Base-by-base conservation (phyloP, 2,113 vertebrate species). In the Larimichthys polyactis region DNA sequence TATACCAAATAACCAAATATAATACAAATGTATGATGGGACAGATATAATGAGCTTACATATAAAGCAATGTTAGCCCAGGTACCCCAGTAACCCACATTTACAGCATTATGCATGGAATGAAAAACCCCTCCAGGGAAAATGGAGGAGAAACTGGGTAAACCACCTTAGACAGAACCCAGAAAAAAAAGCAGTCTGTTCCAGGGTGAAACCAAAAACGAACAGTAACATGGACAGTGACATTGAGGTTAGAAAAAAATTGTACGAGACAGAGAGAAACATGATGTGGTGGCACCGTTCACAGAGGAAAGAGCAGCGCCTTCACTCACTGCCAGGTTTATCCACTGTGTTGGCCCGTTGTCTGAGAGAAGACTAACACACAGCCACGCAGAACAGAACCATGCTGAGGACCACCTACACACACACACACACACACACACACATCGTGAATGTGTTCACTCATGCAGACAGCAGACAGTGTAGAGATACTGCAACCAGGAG, bases 331-430 rank as follows among this genome's bases (percentile, higher is more conserved):
- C 75, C 63, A 63, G 55, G 14, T 78, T 32, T 15, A 51, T 51
- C n/a, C 11, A 11, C 27, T 27, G 14, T 22, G 52, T 68, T 54
- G 67, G 63, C n/a, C 11, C 20, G 12, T n/a, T 22, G 81, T 55
- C 69, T 60, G 74, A 66, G 74, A 51, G 51, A 43, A 58, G 72
- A 75, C 32, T 48, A 68, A 68, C 64, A 68, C 16, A 40, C 29
- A 40, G 5, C 32, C 66, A 65, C 69, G 36, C 36, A 74, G 43
- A 43, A 43, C 17, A 54, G n/a, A 49, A 9, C 29, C 66, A 43
- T 15, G 68, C 62, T 20, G 75, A 72, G 51, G 67, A 66, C 51
- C 40, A 64, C 49, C 36, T 27, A 51, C 80, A 82, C 55, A 52
- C 54, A 51, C 11, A n/a, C n/a, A n/a, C n/a, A n/a, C 43, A 29